These are phyloP conservation scores for Octonoba sinensis DNA, from an alignment of 2,888 invertebrate species.

Conservation along the genomic window DNA sequence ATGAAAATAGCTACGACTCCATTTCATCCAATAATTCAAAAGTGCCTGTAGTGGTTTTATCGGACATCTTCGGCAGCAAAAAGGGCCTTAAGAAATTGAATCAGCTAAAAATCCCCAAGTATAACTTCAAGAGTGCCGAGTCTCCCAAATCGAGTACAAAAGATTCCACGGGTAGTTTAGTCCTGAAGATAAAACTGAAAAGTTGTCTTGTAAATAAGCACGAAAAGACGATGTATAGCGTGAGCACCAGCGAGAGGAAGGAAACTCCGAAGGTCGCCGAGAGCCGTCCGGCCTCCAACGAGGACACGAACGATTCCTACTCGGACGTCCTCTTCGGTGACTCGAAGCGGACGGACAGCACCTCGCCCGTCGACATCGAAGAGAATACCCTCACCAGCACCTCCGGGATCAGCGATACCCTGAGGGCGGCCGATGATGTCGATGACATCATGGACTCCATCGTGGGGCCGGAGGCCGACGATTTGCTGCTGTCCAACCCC, in stretches of 20 bases:
- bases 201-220: conserved; percentile 26
- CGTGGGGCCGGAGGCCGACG: not conserved
- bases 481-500: not conserved
- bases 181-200: conserved; percentile 51
- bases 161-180: conserved; percentile 39
- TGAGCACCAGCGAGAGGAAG: conserved; percentile 21
- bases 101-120: conserved; percentile 53
- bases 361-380: conserved; percentile 14
- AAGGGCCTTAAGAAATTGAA: conserved; percentile 43
- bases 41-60: conserved; percentile 55
- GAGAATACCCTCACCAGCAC: conserved; percentile 2
- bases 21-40: conserved; percentile 23
- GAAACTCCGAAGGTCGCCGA: not conserved
- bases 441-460: conserved; percentile 13
- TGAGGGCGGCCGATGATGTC: not conserved
- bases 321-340: conserved; percentile 11
- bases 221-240: conserved; percentile 53
- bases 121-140: conserved; percentile 26
- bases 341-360: not conserved
- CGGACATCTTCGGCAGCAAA: conserved; percentile 36
- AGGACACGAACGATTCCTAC: conserved; percentile 14
- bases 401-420: conserved; percentile 9
- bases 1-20: conserved; percentile 10
- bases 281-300: not conserved
- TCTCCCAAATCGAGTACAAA: conserved; percentile 5